These are phyloP conservation scores for Xiphorhynchus erythropygius DNA, from an alignment of 2,797 vertebrate species.

Conservation along the genomic window DNA sequence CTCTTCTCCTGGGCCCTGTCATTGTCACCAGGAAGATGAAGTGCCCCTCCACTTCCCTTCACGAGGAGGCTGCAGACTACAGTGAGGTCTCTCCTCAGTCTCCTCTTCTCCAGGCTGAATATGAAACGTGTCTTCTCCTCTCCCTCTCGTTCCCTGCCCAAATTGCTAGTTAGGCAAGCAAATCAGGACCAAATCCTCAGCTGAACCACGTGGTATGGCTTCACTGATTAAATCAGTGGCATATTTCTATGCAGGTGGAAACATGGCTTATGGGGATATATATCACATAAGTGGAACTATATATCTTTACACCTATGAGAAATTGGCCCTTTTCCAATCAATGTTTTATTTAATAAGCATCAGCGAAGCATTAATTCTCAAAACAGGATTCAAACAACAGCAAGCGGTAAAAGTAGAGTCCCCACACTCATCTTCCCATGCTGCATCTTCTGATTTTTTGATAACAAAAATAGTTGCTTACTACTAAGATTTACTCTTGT, in stretches of 20 bases:
- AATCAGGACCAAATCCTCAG: background rate
- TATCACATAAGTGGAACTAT: background rate
- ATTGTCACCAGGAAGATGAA: too few species aligned
- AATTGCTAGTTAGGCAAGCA: background rate
- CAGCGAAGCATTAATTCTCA: background rate
- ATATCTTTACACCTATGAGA: background rate
- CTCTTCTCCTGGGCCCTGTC: background rate
- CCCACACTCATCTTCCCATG: background rate
- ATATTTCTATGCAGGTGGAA: background rate
- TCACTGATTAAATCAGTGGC: background rate
- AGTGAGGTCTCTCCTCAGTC: background rate
- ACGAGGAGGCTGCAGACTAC: background rate
- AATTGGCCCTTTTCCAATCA: background rate
- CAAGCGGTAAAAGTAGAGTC: background rate
- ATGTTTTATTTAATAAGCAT: background rate
- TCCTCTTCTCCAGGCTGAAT: background rate
- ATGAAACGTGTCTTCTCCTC: background rate
- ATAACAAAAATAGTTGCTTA: background rate
- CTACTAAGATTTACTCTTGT: background rate
- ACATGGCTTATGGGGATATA: background rate
- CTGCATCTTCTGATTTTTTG: background rate
- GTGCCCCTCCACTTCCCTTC: background rate
- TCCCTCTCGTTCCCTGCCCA: background rate
- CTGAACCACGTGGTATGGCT: background rate
- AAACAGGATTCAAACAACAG: background rate